Conservation (phyloP, 1,140 invertebrate species). For the Dendrolimus punctatus region DNA sequence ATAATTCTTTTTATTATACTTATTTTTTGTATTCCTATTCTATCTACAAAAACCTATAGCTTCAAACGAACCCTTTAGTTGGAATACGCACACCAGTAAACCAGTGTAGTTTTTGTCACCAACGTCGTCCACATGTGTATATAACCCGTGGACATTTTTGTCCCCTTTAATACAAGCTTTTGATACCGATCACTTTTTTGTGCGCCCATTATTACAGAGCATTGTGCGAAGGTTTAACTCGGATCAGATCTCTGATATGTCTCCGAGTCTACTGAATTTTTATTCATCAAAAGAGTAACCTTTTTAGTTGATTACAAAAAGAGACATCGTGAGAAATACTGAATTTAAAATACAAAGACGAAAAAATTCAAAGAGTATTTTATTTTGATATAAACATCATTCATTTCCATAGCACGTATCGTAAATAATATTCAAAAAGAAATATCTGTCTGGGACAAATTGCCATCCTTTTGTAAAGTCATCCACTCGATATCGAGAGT, state of each 20-base stretch:
- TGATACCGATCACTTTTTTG: conserved; percentile 66
- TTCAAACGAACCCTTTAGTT: conserved; percentile 52
- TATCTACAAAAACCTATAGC: conserved; percentile 39
- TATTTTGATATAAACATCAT: too few species aligned
- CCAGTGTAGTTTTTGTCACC: conserved; percentile 48
- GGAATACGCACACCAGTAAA: conserved; percentile 35
- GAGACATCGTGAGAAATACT: conserved; percentile 28
- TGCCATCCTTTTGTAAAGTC: conserved; percentile 25
- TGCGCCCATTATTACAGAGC: conserved; percentile 50
- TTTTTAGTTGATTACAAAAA: conserved; percentile 47
- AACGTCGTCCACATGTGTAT: conserved; percentile 30
- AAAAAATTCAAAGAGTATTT: too few species aligned
- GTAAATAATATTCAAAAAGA: conserved; percentile 2
- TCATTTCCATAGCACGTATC: too few species aligned
- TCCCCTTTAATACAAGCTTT: conserved; percentile 54
- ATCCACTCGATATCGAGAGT: conserved; percentile 30
- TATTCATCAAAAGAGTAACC: conserved; percentile 49
- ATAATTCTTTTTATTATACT: conserved; percentile 32
- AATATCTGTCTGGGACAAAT: conserved; percentile 15
- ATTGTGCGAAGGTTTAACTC: conserved; percentile 61
- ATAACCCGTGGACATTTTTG: conserved; percentile 41
- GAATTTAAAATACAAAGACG: too few species aligned
- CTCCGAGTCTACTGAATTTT: conserved; percentile 49
- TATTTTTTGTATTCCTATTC: conserved; percentile 55
- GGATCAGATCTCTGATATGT: conserved; percentile 68